phyloP scores from a whole-genome alignment of 2,888 invertebrate genomes.

The Erynnis tages region DNA sequence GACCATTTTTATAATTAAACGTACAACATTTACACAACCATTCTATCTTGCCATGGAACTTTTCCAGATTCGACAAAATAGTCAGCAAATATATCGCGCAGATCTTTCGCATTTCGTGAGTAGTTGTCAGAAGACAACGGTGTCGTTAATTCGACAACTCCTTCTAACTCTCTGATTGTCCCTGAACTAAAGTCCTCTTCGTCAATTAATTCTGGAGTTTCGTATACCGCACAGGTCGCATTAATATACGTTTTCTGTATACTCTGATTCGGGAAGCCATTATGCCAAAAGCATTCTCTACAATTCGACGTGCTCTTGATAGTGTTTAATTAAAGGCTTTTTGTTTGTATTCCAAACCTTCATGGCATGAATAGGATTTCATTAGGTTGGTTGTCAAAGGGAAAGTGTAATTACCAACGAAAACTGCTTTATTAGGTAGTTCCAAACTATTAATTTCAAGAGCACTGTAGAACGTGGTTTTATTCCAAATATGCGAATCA shows the following conservation, averaged over 20 bases:
- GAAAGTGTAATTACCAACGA: slow-evolving; percentile 36
- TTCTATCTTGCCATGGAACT: slow-evolving; percentile 39
- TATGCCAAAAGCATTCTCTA: slow-evolving; percentile 36
- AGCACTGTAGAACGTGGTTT: slow-evolving; percentile 33
- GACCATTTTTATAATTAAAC: too few relatives aligned
- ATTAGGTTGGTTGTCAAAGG: slow-evolving; percentile 31
- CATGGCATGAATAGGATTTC: slow-evolving; percentile 35
- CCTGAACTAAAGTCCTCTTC: slow-evolving; percentile 36
- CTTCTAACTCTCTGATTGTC: slow-evolving; percentile 36
- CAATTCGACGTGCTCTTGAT: slow-evolving; percentile 34
- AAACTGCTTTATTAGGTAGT: slow-evolving; percentile 35
- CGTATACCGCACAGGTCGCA: slow-evolving; percentile 36
- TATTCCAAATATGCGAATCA: slow-evolving; percentile 34
- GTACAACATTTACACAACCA: slow-evolving; percentile 39
- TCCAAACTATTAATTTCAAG: slow-evolving; percentile 35
- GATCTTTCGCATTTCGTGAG: slow-evolving; percentile 38
- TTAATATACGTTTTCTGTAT: slow-evolving; percentile 36
- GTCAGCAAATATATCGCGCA: slow-evolving; percentile 35
- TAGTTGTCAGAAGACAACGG: slow-evolving; percentile 38
- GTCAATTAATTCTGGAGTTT: slow-evolving; percentile 38
- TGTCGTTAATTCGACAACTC: slow-evolving; percentile 37
- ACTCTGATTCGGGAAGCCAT: slow-evolving; percentile 36
- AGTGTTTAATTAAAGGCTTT: slow-evolving; percentile 36
- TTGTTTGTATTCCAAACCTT: slow-evolving; percentile 33
- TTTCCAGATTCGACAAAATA: slow-evolving; percentile 37